Evolutionary conservation across 2,797 vertebrate species (phyloP).

Genomic region (Anguilla megastoma): DNA sequence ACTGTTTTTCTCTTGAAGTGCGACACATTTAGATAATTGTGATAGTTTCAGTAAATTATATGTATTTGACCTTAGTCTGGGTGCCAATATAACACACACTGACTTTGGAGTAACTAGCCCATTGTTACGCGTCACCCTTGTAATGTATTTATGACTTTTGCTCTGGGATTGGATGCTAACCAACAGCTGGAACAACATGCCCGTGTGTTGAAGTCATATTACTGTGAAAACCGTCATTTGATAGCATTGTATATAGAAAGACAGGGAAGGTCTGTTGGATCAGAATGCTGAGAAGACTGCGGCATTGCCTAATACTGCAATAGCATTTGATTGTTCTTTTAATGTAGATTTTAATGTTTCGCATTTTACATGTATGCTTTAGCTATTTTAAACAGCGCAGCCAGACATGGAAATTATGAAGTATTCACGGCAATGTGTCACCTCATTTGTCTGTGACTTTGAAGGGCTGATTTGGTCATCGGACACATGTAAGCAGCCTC

Average conservation of each 20-base stretch:
- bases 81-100: not conserved
- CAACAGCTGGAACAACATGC: not conserved
- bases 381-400: not conserved
- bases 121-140: not conserved
- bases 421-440: not conserved
- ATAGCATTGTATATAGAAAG: not conserved
- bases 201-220: not conserved
- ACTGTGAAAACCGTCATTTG: not conserved
- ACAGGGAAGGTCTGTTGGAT: not conserved
- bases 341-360: not conserved
- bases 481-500: constrained; percentile 38
- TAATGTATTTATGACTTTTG: not conserved
- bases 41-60: not conserved
- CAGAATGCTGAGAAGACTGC: not conserved
- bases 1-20: not conserved
- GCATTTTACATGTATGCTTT: not conserved
- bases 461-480: constrained; percentile 5
- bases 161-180: not conserved
- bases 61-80: not conserved
- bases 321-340: not conserved
- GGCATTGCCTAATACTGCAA: not conserved
- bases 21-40: not conserved
- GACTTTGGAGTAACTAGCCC: not conserved
- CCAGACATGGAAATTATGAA: not conserved
- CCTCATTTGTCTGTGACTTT: not conserved